Percentiles rank a stretch among this genome's conserved stretches.
phyloP scores from a whole-genome alignment of 2,113 vertebrate species.

The Rostratula benghalensis region DNA sequence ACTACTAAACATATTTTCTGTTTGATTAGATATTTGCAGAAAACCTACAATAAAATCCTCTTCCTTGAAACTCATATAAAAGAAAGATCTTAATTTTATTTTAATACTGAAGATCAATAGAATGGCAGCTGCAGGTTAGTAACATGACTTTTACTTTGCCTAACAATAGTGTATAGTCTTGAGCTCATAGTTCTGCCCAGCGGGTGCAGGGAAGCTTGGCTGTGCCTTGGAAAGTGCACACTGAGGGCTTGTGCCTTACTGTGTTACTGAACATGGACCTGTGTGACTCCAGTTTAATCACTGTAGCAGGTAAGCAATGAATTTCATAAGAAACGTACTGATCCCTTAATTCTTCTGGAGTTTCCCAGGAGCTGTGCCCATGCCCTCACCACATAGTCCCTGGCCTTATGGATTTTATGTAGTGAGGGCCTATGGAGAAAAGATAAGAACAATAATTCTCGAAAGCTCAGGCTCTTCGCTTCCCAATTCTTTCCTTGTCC shows the following conservation, averaged over 20 bases:
- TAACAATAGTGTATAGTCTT: background rate
- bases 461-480: background rate
- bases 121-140: background rate
- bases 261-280: background rate
- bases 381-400: rapidly evolving
- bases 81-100: background rate
- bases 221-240: background rate
- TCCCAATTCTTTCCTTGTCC: background rate
- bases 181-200: background rate
- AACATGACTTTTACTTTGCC: background rate
- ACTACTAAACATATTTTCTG: background rate
- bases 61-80: background rate
- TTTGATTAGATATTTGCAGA: constrained; percentile 39
- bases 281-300: background rate
- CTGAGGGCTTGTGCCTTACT: background rate
- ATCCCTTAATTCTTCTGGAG: background rate
- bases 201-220: rapidly evolving
- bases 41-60: background rate
- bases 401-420: background rate
- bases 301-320: background rate
- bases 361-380: background rate
- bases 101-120: background rate
- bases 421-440: background rate
- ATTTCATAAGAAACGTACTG: background rate
- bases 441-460: background rate